Percentiles rank a stretch among this genome's conserved stretches.
These are phyloP conservation scores for Habrosyne pyritoides DNA, from an alignment of 2,888 invertebrate species.

Conservation along the genomic window DNA sequence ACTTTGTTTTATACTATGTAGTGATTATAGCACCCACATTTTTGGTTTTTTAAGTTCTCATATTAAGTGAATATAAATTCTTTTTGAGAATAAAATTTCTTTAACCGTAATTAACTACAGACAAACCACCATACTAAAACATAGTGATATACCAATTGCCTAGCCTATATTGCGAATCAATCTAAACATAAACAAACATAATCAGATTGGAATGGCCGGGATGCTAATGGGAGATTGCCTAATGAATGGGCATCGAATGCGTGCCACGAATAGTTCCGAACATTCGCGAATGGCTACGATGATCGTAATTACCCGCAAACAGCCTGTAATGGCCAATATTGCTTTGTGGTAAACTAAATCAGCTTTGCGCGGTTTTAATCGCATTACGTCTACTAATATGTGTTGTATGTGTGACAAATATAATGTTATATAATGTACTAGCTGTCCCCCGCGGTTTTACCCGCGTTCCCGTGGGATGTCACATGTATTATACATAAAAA, in stretches of 20 bases:
- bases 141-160: background rate
- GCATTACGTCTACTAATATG: background rate
- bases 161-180: background rate
- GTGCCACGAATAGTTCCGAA: constrained; percentile 16
- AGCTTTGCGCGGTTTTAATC: constrained; percentile 22
- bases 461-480: too few relatives aligned
- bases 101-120: too few relatives aligned
- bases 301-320: constrained; percentile 18
- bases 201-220: constrained; percentile 7
- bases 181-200: constrained; percentile 16
- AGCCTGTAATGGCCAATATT: constrained; percentile 16
- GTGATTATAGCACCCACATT: too few relatives aligned
- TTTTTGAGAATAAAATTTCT: too few relatives aligned
- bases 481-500: too few relatives aligned
- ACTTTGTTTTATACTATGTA: too few relatives aligned
- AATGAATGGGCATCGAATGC: constrained; percentile 27
- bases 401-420: background rate
- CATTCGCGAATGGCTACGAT: constrained; percentile 21
- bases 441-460: too few relatives aligned
- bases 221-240: constrained; percentile 23
- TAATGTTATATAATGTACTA: too few relatives aligned
- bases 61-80: too few relatives aligned
- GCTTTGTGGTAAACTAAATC: constrained; percentile 31
- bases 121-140: too few relatives aligned
- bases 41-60: too few relatives aligned